These are phyloP conservation scores for Actinostola sp. DNA, from an alignment of 92 coral and sea anemone genomes.

Conservation along the genomic window DNA sequence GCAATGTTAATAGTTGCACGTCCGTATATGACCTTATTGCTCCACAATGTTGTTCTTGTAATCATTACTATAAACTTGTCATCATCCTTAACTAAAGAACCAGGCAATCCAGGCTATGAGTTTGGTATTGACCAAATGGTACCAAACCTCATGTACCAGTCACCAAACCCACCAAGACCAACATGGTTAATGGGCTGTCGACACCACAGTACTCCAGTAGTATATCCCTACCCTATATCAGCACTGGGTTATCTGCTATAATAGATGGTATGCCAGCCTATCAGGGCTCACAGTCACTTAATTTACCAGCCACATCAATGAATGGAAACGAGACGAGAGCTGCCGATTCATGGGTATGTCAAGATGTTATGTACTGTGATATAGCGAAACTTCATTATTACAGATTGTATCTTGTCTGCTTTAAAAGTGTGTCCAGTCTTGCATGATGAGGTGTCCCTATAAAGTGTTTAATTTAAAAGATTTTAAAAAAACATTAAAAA, in stretches of 20 bases:
- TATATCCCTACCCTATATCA: constrained; percentile 78
- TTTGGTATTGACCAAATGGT: constrained; percentile 64
- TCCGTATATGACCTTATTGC: too few species aligned
- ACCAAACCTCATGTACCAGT: constrained; percentile 52
- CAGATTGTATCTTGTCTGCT: too few species aligned
- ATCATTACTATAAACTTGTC: background rate
- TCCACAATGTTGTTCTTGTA: background rate
- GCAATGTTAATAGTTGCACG: too few species aligned
- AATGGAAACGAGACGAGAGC: constrained; percentile 54
- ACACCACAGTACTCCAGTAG: constrained; percentile 31
- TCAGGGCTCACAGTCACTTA: constrained; percentile 50
- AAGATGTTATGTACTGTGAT: too few species aligned
- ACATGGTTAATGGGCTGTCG: constrained; percentile 42
- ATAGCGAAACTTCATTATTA: too few species aligned
- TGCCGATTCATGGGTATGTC: constrained; percentile 50
- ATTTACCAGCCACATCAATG: too few species aligned
- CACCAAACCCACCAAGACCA: constrained; percentile 39
- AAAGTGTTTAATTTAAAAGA: too few species aligned
- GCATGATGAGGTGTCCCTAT: too few species aligned
- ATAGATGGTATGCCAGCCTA: constrained; percentile 49
- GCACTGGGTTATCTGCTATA: constrained; percentile 35
- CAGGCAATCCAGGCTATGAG: constrained; percentile 82
- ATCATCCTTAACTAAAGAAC: constrained; percentile 18
- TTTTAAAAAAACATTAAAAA: too few species aligned
- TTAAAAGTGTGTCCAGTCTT: too few species aligned